Conservation (phyloP, 35 echinoderm and acorn worm species). For the Nesometra sesokonis region DNA sequence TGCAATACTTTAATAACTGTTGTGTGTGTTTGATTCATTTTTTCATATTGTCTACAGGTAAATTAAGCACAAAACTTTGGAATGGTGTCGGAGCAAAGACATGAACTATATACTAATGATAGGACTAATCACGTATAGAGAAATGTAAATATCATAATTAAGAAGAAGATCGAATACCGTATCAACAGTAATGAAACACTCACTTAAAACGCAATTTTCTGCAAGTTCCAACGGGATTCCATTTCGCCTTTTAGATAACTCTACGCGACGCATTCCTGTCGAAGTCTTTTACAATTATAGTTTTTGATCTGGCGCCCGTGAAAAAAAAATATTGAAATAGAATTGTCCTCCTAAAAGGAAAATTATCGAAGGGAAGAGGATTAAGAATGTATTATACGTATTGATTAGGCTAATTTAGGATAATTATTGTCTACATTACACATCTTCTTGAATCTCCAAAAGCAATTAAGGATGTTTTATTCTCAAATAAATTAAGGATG, state of each 20-base stretch:
- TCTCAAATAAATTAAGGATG: too few relatives aligned
- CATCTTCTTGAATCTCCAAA: too few relatives aligned
- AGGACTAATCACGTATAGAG: background rate
- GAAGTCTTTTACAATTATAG: background rate
- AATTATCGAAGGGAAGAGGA: too few relatives aligned
- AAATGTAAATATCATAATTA: slow-evolving; percentile 1
- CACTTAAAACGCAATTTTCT: background rate
- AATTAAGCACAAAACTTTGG: background rate
- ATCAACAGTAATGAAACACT: background rate
- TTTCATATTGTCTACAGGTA: background rate
- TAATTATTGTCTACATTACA: too few relatives aligned
- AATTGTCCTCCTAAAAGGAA: too few relatives aligned
- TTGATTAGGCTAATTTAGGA: too few relatives aligned
- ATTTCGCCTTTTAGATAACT: background rate
- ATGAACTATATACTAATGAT: background rate
- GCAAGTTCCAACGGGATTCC: background rate
- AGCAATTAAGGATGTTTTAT: too few relatives aligned
- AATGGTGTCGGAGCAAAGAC: background rate
- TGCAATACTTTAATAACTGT: too few relatives aligned
- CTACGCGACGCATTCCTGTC: background rate
- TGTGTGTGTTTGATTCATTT: too few relatives aligned
- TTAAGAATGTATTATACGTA: too few relatives aligned
- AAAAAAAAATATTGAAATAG: background rate
- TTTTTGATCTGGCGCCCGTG: background rate
- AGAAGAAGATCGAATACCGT: background rate